These are phyloP conservation scores for Ageneiosus marmoratus DNA, from an alignment of 2,113 vertebrate genomes.

Conservation along the genomic window DNA sequence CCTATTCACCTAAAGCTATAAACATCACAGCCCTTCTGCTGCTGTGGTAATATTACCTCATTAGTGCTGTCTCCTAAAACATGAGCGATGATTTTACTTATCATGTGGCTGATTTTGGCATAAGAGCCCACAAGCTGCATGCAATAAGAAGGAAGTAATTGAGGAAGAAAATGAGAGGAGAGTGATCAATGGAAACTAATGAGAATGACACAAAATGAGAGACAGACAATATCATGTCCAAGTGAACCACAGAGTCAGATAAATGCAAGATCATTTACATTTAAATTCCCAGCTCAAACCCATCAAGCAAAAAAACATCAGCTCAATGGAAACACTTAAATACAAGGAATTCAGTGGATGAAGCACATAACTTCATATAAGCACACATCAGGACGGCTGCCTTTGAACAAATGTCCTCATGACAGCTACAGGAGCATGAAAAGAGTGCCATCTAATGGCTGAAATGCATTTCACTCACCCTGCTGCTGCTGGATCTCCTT, in stretches of 20 bases:
- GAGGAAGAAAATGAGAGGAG: conserved; percentile 13
- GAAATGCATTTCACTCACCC: conserved; percentile 69
- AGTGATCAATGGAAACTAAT: conserved; percentile 14
- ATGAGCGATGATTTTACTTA: conserved; percentile 51
- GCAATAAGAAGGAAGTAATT: conserved; percentile 4
- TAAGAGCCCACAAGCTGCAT: conserved; percentile 45
- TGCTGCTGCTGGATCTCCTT: conserved; percentile 71
- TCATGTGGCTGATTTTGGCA: conserved; percentile 47
- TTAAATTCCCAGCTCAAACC: background rate
- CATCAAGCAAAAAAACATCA: background rate
- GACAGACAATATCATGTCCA: background rate
- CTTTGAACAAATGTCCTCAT: background rate
- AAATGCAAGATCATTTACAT: background rate
- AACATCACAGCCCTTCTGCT: background rate
- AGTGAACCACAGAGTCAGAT: conserved; percentile 24
- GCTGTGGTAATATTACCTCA: conserved; percentile 41
- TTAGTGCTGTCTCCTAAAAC: conserved; percentile 45
- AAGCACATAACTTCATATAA: background rate
- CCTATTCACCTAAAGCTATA: conserved; percentile 31
- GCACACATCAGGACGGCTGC: background rate
- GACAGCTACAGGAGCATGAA: background rate
- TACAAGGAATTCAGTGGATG: background rate
- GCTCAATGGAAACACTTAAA: background rate
- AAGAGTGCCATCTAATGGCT: conserved; percentile 33
- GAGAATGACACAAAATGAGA: conserved; percentile 7